These are phyloP conservation scores for Myripristis murdjan DNA, from an alignment of 2,797 vertebrate species.

Conservation along the genomic window DNA sequence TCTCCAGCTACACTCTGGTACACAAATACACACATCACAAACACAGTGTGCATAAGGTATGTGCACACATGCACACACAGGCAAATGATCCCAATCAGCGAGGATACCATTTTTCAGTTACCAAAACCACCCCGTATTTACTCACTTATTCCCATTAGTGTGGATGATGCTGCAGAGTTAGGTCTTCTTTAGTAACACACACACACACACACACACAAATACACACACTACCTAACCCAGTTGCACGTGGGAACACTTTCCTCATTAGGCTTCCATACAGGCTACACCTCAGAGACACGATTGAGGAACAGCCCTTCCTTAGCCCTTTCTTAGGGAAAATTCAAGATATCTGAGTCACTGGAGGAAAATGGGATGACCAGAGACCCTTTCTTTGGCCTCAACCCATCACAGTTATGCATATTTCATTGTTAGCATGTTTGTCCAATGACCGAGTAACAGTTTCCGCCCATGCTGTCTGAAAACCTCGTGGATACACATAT, in stretches of 20 bases:
- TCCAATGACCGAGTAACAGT: neutral
- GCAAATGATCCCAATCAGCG: conserved; percentile 26
- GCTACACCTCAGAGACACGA: conserved; percentile 15
- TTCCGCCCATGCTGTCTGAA: conserved; percentile 15
- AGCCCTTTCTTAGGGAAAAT: too few species aligned
- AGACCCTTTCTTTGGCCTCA: neutral
- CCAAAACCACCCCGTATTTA: conserved; percentile 27
- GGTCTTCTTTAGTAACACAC: conserved; percentile 1
- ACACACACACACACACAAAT: neutral
- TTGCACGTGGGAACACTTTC: conserved; percentile 36
- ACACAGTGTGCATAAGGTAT: neutral
- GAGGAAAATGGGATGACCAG: neutral
- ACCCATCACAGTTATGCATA: neutral
- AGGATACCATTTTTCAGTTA: conserved; percentile 8
- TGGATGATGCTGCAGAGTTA: conserved; percentile 15
- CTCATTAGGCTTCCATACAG: conserved; percentile 10
- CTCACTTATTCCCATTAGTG: conserved; percentile 3
- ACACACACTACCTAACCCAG: conserved; percentile 5
- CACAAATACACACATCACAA: neutral
- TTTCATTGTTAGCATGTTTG: neutral
- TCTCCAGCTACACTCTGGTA: neutral
- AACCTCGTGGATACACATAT: conserved; percentile 16
- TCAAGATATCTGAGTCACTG: neutral
- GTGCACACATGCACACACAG: conserved; percentile 13
- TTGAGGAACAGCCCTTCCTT: conserved; percentile 31